A percentile compares a stretch with the other conserved stretches of the same genome.
These are phyloP conservation scores for Ladona fulva DNA, from an alignment of 1,140 invertebrate genomes.

Conservation along the genomic window DNA sequence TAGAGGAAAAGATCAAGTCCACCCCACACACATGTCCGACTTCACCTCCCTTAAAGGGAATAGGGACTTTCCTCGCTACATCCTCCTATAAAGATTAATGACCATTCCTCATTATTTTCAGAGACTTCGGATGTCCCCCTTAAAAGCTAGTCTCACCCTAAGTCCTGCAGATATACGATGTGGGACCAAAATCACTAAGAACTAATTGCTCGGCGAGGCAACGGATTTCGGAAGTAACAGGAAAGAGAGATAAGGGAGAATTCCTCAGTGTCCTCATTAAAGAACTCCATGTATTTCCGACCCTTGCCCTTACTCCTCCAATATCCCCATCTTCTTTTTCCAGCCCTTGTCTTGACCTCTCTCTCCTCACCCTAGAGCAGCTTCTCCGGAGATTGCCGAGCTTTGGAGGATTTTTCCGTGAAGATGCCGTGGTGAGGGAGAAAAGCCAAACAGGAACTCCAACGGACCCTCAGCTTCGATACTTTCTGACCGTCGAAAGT, in stretches of 20 bases:
- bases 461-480: no score
- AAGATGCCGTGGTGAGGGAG: no score
- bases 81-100: neutral
- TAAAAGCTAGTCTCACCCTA: neutral
- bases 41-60: neutral
- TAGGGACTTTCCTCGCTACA: neutral
- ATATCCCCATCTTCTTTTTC: neutral
- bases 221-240: neutral
- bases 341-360: neutral
- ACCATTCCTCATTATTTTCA: neutral
- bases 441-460: no score
- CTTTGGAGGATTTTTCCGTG: no score
- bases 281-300: neutral
- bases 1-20: no score
- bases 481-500: no score
- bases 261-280: neutral
- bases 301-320: neutral
- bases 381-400: neutral
- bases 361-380: neutral
- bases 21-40: neutral
- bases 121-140: neutral
- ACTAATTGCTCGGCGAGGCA: neutral
- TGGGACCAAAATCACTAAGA: neutral
- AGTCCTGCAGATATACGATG: neutral
- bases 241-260: neutral